Percentiles rank a stretch among this genome's conserved stretches.
phyloP scores from a whole-genome alignment of 2,888 invertebrate genomes.

The Scotopteryx bipunctaria region DNA sequence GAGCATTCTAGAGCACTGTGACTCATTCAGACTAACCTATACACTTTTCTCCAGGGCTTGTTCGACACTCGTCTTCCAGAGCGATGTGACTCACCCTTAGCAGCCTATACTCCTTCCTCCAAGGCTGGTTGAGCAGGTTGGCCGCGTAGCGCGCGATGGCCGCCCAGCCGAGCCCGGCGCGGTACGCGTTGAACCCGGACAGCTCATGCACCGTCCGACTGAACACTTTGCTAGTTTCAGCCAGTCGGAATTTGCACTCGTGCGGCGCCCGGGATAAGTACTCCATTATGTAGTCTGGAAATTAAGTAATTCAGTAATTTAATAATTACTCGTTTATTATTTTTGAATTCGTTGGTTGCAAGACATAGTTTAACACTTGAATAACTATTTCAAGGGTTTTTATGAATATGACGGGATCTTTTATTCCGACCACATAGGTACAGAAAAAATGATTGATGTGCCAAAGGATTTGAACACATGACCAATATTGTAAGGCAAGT shows the following conservation, averaged over 20 bases:
- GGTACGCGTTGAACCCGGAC: conserved; percentile 90
- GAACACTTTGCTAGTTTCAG: conserved; percentile 89
- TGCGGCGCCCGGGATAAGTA: conserved; percentile 91
- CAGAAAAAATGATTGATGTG: too few relatives aligned
- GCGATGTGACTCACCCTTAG: conserved; percentile 85
- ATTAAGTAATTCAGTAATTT: background rate
- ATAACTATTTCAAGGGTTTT: too few relatives aligned
- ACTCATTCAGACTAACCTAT: too few relatives aligned
- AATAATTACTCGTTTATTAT: too few relatives aligned
- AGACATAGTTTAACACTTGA: too few relatives aligned
- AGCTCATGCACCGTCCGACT: conserved; percentile 87
- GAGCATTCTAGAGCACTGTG: too few relatives aligned
- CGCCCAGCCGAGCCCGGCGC: conserved; percentile 92
- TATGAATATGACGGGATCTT: too few relatives aligned
- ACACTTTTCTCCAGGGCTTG: background rate
- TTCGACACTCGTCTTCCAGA: background rate
- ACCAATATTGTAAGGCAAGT: too few relatives aligned
- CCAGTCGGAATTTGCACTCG: conserved; percentile 90
- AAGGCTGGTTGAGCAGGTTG: conserved; percentile 93
- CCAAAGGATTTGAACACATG: too few relatives aligned
- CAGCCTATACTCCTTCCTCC: conserved; percentile 93
- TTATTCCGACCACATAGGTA: too few relatives aligned
- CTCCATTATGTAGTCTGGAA: conserved; percentile 89
- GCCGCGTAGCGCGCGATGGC: conserved; percentile 93
- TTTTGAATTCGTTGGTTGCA: too few relatives aligned